Conservation (phyloP, 2,888 invertebrate species). For the Andrena hattorfiana region DNA sequence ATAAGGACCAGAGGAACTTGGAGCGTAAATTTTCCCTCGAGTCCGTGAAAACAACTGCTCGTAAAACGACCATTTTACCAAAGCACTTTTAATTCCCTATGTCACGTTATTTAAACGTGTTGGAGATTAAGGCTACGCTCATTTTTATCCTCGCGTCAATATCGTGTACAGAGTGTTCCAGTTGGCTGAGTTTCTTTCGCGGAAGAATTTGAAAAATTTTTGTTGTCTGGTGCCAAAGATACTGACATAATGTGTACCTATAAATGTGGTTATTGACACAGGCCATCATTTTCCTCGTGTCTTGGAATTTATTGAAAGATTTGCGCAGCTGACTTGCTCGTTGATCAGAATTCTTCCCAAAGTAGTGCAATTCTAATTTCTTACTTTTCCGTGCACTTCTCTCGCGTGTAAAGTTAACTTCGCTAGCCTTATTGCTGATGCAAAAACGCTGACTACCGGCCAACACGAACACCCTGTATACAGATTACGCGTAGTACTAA, state of each 20-base stretch:
- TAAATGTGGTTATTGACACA: not conserved
- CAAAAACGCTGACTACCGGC: conserved; percentile 11
- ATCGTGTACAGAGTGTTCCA: not conserved
- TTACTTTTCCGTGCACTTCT: no score
- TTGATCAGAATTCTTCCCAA: no score
- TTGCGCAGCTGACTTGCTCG: no score
- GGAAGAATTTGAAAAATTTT: not conserved
- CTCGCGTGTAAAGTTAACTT: no score
- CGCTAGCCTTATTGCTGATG: not conserved
- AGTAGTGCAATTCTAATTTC: no score
- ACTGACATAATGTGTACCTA: no score
- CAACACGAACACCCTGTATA: conserved; percentile 14
- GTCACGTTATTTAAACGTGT: conserved; percentile 40
- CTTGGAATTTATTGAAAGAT: not conserved
- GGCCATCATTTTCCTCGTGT: not conserved
- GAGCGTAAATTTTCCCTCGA: conserved; percentile 48
- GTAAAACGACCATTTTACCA: conserved; percentile 50
- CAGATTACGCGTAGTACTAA: conserved; percentile 26
- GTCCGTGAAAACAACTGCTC: conserved; percentile 52
- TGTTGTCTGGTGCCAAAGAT: no score
- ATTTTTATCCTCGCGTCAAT: conserved; percentile 5
- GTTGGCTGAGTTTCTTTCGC: not conserved
- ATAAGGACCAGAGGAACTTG: conserved; percentile 47
- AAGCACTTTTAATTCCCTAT: conserved; percentile 39
- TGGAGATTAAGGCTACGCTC: conserved; percentile 19